phyloP scores from a whole-genome alignment of 2,888 invertebrate species.

The Bembecia ichneumoniformis region DNA sequence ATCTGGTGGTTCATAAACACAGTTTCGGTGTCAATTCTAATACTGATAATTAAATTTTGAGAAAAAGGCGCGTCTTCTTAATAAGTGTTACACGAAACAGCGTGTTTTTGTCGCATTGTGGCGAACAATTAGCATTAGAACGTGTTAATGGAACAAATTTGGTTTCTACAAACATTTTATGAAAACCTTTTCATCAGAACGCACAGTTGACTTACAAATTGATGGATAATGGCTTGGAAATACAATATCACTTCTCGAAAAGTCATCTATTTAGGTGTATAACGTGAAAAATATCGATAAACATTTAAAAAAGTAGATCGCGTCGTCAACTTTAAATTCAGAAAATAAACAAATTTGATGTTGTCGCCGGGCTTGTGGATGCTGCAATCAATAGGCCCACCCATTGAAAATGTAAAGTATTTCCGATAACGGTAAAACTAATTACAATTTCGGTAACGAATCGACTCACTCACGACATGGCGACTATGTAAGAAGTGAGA shows the following conservation, averaged over 20 bases:
- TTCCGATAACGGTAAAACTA: conserved; percentile 57
- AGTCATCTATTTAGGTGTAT: neutral
- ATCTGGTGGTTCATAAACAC: too few relatives aligned
- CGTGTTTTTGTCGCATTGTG: conserved; percentile 43
- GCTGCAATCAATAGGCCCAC: conserved; percentile 32
- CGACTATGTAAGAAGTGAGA: conserved; percentile 32
- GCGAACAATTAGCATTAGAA: conserved; percentile 56
- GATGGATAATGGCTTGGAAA: neutral
- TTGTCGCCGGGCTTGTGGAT: conserved; percentile 39
- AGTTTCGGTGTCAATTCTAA: conserved; percentile 54
- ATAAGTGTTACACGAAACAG: conserved; percentile 62
- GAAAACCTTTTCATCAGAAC: conserved; percentile 14
- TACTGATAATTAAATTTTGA: conserved; percentile 67
- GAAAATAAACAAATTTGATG: conserved; percentile 40
- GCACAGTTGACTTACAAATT: neutral
- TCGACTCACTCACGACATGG: conserved; percentile 54
- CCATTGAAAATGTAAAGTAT: conserved; percentile 49
- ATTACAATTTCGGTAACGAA: conserved; percentile 60
- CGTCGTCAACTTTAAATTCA: conserved; percentile 16
- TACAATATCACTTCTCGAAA: neutral
- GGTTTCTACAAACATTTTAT: conserved; percentile 40
- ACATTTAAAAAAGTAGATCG: conserved; percentile 8
- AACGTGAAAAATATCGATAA: neutral
- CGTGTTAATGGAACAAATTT: conserved; percentile 61
- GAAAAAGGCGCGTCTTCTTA: conserved; percentile 49